phyloP scores from a whole-genome alignment of 2,888 invertebrate species.

The Sphaerophoria taeniata region DNA sequence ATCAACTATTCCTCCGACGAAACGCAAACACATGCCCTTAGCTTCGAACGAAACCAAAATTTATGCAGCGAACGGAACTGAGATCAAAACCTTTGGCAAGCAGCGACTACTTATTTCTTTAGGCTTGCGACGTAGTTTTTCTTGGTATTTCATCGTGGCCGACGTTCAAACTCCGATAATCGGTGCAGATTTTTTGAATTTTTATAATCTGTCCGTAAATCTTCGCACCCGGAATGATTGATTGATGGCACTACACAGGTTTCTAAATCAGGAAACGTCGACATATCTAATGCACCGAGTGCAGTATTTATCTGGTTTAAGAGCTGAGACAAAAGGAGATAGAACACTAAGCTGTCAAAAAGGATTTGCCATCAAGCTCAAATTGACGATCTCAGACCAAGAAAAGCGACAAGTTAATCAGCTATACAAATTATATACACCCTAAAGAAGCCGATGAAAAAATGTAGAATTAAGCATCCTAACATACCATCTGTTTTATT shows the following conservation, averaged over 20 bases:
- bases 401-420: no score
- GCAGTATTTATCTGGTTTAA: no score
- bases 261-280: no score
- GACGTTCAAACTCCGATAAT: slow-evolving; percentile 1
- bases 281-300: no score
- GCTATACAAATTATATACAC: no score
- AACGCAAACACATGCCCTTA: not conserved
- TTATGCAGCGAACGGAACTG: slow-evolving; percentile 34
- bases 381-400: no score
- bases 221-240: not conserved
- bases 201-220: slow-evolving; percentile 23
- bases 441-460: no score
- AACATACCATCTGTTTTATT: no score
- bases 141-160: slow-evolving; percentile 17
- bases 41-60: not conserved
- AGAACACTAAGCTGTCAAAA: no score
- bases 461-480: no score
- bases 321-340: no score
- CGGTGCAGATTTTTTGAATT: slow-evolving; percentile 31
- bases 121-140: slow-evolving; percentile 19
- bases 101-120: slow-evolving; percentile 26
- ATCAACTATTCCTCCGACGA: not conserved
- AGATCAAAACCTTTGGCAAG: slow-evolving; percentile 28
- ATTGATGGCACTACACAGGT: slow-evolving; percentile 23
- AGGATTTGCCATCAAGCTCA: no score